These are phyloP conservation scores for Lycia hirtaria DNA, from an alignment of 2,888 invertebrate species.

Conservation along the genomic window DNA sequence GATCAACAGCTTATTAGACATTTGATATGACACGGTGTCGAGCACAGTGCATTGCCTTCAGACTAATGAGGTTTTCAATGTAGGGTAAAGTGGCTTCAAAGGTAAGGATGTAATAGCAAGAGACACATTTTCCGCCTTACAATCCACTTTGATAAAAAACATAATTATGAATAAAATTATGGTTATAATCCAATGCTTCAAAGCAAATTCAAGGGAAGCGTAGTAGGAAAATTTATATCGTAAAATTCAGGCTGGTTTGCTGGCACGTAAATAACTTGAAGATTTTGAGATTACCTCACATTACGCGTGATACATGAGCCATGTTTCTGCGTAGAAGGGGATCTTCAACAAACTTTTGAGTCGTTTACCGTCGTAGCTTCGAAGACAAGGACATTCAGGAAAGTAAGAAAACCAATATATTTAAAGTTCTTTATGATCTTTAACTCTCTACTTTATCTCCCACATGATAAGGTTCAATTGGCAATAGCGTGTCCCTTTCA, in stretches of 20 bases:
- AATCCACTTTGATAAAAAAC: too few species aligned
- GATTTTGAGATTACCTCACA: conserved; percentile 16
- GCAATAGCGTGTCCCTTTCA: conserved; percentile 56
- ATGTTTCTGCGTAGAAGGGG: conserved; percentile 42
- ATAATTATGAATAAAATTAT: too few species aligned
- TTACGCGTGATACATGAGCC: conserved; percentile 23
- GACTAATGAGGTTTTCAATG: too few species aligned
- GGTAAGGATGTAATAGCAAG: too few species aligned
- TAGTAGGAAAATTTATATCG: background rate
- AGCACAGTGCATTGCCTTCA: too few species aligned
- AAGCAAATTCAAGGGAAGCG: background rate
- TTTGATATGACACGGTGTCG: too few species aligned
- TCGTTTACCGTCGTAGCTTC: conserved; percentile 59
- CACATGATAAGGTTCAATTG: conserved; percentile 63
- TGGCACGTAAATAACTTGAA: conserved; percentile 9
- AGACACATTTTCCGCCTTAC: too few species aligned
- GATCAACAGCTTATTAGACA: too few species aligned
- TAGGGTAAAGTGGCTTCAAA: too few species aligned
- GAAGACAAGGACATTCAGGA: conserved; percentile 57
- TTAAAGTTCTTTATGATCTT: conserved; percentile 66
- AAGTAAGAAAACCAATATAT: conserved; percentile 75
- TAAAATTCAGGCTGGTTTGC: background rate
- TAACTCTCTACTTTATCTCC: conserved; percentile 60
- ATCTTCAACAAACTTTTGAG: conserved; percentile 33
- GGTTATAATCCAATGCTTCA: background rate